Percentiles rank a stretch among this genome's conserved stretches.
These are phyloP conservation scores for Lucinisca nassula DNA, from an alignment of 2,888 invertebrate species.

Conservation along the genomic window DNA sequence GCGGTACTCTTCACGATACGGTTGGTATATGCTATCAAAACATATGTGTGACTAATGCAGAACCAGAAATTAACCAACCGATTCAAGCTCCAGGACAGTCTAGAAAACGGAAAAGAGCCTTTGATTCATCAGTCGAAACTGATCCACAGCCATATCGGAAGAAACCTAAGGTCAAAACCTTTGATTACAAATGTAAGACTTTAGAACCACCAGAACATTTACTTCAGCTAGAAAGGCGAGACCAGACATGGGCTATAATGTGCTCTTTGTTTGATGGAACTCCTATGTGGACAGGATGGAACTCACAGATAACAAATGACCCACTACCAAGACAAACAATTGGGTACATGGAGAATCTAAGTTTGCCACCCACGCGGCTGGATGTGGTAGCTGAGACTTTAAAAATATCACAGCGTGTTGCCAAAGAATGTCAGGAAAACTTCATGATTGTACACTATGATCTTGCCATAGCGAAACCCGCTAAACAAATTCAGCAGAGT, in stretches of 20 bases:
- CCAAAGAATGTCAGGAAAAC: slow-evolving; percentile 42
- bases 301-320: slow-evolving; percentile 38
- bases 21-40: slow-evolving; percentile 66
- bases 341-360: slow-evolving; percentile 55
- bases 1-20: slow-evolving; percentile 59
- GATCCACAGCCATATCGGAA: slow-evolving; percentile 48
- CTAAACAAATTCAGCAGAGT: slow-evolving; percentile 62
- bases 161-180: slow-evolving; percentile 36
- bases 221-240: neutral
- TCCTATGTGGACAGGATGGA: slow-evolving; percentile 66
- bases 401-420: slow-evolving; percentile 45
- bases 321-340: slow-evolving; percentile 52
- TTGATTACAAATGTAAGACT: slow-evolving; percentile 2
- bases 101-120: neutral
- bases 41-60: neutral
- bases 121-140: neutral
- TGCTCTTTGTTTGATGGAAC: neutral
- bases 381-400: slow-evolving; percentile 65
- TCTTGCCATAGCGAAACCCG: slow-evolving; percentile 52
- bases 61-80: too few species aligned
- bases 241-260: slow-evolving; percentile 16
- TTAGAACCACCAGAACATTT: neutral
- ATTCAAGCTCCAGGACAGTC: neutral
- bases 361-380: slow-evolving; percentile 50
- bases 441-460: slow-evolving; percentile 37